Base-by-base conservation (phyloP, 2,888 invertebrate genomes). In the Sericinus montela region DNA sequence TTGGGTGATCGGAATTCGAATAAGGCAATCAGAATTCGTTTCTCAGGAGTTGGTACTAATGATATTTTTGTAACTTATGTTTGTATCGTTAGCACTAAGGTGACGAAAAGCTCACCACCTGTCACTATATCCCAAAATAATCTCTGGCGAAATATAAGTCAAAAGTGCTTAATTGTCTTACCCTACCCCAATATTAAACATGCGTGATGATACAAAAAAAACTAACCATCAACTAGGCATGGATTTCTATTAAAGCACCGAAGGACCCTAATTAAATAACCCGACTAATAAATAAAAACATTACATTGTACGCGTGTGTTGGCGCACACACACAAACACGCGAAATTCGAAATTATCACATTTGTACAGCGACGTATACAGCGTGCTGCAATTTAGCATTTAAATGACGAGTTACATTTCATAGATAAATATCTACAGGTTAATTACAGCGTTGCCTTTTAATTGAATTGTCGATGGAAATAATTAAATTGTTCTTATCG, bases 261-360 rank as follows among this genome's bases (percentile, higher is more conserved):
- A 43, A 7, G 55, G 51, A 46, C 48, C 52, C 51, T 45, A 69
- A 65, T 68, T 66, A 61, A 66, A 63, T 52, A 52, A 56, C 42
- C n/a, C 46, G 54, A 51, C 58, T 62, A 63, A 77, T 79, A 77
- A 78, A 79, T 77, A 78, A 77, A 78, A 73, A 72, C 75, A 76
- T 77, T 76, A 75, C 56, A 50, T 11, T 45, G 15, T 15, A 4
- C 19, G 28, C 35, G 51, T 58, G 28, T 35, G 51, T 58, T 10
- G 3, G 45, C 49, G 30, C 57, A 62, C 60, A 25, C 57, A 65
- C 69, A 69, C 67, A 73, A 56, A 69, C 70, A 71, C 55, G 61
- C 63, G 62, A 60, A 54, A 47, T 40, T 60, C 65, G 60, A 67
- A 75, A 78, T 79, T 74, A 77, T 77, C 77, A 77, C 76, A 63